Conservation (phyloP, 2,113 vertebrate species). For the Dicerorhinus sumatrensis region DNA sequence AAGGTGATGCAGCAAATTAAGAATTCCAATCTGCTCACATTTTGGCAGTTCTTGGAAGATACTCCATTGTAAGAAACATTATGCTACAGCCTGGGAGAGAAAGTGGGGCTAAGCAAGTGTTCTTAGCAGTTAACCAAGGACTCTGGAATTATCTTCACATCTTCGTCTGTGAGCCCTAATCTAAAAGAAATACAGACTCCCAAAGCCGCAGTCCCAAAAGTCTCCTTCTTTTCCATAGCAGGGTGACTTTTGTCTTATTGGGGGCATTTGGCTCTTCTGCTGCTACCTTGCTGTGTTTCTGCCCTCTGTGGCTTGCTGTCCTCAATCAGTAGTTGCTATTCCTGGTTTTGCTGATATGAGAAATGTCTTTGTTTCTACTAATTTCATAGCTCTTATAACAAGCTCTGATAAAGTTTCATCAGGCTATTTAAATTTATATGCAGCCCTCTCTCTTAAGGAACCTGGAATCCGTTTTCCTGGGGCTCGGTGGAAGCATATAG, state of each 20-base stretch:
- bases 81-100: neutral
- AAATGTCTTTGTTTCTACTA: neutral
- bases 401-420: constrained; percentile 7
- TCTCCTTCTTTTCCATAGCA: neutral
- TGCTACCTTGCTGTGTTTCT: neutral
- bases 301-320: neutral
- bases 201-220: neutral
- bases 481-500: neutral
- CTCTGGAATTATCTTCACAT: neutral
- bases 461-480: constrained; percentile 15
- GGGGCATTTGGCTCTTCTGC: neutral
- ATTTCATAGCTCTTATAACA: neutral
- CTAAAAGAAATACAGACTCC: neutral
- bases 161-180: neutral
- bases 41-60: neutral
- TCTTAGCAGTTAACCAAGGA: neutral
- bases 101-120: neutral
- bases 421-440: neutral
- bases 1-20: neutral
- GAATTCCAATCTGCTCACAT: neutral
- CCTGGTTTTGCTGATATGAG: neutral
- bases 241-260: constrained; percentile 17
- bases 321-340: neutral
- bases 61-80: neutral
- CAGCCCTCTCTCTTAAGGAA: neutral